These are phyloP conservation scores for Macrochelys suwanniensis DNA, from an alignment of 2,797 vertebrate genomes.

Conservation along the genomic window DNA sequence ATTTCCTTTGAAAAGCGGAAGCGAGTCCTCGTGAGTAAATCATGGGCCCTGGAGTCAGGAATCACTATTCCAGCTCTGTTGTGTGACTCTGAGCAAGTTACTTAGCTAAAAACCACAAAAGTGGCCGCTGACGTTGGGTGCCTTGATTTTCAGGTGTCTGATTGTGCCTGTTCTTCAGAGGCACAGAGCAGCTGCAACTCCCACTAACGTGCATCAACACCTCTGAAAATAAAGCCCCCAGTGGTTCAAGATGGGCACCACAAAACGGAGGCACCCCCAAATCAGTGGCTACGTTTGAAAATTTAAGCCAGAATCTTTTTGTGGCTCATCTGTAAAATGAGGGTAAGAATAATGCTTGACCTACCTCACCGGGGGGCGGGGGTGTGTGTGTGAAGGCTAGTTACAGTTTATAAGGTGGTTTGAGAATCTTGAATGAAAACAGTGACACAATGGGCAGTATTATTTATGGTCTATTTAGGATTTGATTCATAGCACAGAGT, in stretches of 20 bases:
- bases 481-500: not conserved
- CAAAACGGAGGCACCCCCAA: not conserved
- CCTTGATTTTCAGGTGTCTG: not conserved
- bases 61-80: not conserved
- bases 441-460: conserved; percentile 13
- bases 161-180: not conserved
- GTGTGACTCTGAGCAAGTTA: not conserved
- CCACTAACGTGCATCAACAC: not conserved
- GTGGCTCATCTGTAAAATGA: not conserved
- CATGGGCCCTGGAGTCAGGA: not conserved
- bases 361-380: not conserved
- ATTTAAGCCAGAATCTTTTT: not conserved
- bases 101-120: not conserved
- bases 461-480: conserved; percentile 1
- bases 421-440: conserved; percentile 46
- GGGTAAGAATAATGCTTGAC: not conserved
- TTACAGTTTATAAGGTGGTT: not conserved
- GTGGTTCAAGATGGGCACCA: not conserved
- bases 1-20: not conserved
- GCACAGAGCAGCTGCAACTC: not conserved
- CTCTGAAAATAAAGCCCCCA: not conserved
- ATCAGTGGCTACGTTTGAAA: not conserved
- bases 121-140: not conserved
- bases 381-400: conserved; percentile 15
- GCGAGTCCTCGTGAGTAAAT: not conserved